Conservation (phyloP, 2,113 vertebrate species). For the Antigone vipio region DNA sequence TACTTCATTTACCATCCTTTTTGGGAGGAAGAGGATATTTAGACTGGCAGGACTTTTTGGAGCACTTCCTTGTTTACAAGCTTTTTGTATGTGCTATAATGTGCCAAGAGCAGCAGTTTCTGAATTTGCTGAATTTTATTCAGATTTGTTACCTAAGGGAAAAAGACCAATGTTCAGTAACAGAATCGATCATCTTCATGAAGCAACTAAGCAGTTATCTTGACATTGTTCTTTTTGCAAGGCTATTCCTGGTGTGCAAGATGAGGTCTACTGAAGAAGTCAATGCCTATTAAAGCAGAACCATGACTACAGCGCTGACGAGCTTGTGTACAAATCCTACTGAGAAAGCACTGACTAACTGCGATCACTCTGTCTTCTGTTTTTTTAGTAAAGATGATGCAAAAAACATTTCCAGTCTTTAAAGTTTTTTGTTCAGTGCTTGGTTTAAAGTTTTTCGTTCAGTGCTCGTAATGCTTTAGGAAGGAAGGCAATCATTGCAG, state of each 20-base stretch:
- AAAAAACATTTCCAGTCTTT: not conserved
- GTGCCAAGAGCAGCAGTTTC: not conserved
- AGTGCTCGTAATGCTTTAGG: not conserved
- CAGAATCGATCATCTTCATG: not conserved
- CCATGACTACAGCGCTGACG: rapidly evolving
- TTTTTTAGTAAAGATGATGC: not conserved
- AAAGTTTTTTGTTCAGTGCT: not conserved
- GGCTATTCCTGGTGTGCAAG: not conserved
- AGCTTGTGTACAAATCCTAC: not conserved
- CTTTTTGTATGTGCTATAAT: not conserved
- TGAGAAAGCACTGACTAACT: not conserved
- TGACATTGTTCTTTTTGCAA: not conserved
- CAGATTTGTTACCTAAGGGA: not conserved
- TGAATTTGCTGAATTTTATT: not conserved
- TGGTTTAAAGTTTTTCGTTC: not conserved
- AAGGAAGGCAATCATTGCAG: not conserved
- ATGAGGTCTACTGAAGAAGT: not conserved
- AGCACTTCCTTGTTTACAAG: not conserved
- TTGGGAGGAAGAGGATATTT: not conserved
- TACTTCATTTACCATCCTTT: not conserved
- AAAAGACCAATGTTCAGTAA: not conserved
- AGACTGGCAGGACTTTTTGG: not conserved
- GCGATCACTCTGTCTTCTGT: not conserved
- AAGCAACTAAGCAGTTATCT: not conserved
- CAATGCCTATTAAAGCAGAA: not conserved